Percentiles rank a stretch among this genome's conserved stretches.
Evolutionary conservation across 2,888 invertebrate genomes (phyloP).

Genomic region (Enoplolaimus lenunculus): DNA sequence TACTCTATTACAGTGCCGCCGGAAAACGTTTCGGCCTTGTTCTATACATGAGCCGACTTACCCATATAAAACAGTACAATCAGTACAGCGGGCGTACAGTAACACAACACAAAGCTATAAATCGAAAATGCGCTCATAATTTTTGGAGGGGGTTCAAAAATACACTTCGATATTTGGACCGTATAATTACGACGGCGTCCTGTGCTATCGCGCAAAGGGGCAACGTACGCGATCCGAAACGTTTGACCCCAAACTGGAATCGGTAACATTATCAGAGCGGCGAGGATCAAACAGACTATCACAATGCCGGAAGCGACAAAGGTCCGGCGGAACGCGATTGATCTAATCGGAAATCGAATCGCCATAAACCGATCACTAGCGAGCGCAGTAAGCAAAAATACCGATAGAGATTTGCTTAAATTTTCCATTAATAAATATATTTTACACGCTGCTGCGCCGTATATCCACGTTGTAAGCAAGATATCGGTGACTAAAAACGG

Average conservation of each 20-base stretch:
- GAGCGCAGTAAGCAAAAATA: constrained; percentile 10
- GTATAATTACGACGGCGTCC: not conserved
- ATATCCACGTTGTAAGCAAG: constrained; percentile 15
- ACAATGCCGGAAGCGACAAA: not conserved
- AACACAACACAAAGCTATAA: constrained; percentile 6
- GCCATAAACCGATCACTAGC: constrained; percentile 4
- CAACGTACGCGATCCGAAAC: not conserved
- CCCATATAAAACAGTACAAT: constrained; percentile 1
- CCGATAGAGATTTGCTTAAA: constrained; percentile 12
- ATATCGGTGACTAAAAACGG: constrained; percentile 10
- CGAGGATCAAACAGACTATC: not conserved
- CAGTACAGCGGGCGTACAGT: not conserved
- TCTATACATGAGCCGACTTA: too few relatives aligned
- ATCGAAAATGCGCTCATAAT: not conserved
- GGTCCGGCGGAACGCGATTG: not conserved
- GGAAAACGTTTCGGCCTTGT: too few relatives aligned
- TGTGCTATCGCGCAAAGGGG: not conserved
- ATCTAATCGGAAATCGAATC: not conserved
- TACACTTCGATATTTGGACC: not conserved
- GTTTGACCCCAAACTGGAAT: not conserved
- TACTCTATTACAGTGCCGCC: too few relatives aligned
- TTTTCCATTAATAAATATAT: constrained; percentile 11
- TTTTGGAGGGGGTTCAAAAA: not conserved
- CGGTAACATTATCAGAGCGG: not conserved
- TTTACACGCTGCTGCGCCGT: not conserved